These are phyloP conservation scores for Stomorhina lunata DNA, from an alignment of 2,888 invertebrate genomes.

Conservation along the genomic window DNA sequence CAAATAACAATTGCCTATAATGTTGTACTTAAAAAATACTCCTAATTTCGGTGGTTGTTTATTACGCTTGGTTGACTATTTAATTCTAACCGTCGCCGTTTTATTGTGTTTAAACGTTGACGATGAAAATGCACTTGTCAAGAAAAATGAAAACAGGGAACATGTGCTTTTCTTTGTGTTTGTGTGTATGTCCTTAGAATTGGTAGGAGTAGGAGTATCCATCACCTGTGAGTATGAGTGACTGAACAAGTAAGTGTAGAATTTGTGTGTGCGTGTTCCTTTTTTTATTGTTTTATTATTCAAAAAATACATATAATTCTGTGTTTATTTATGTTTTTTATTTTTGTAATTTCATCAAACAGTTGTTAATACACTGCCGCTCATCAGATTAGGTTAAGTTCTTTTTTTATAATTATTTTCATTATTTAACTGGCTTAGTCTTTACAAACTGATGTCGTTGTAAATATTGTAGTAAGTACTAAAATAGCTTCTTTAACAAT, in stretches of 20 bases:
- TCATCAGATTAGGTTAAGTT: too few relatives aligned
- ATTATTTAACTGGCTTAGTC: too few relatives aligned
- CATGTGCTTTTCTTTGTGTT: too few relatives aligned
- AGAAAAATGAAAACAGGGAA: constrained; percentile 30
- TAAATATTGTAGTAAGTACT: too few relatives aligned
- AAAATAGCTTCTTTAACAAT: too few relatives aligned
- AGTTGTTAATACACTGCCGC: too few relatives aligned
- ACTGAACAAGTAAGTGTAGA: not conserved
- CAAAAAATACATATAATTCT: constrained; percentile 58
- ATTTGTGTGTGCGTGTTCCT: constrained; percentile 8
- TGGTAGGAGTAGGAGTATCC: constrained; percentile 1
- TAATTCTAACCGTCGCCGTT: constrained; percentile 52
- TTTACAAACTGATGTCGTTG: too few relatives aligned
- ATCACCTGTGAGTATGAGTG: constrained; percentile 36
- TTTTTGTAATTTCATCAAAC: constrained; percentile 11
- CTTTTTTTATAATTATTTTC: too few relatives aligned
- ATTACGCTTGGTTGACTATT: constrained; percentile 58
- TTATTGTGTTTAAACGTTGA: constrained; percentile 51
- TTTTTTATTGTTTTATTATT: constrained; percentile 45
- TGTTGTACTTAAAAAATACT: constrained; percentile 33
- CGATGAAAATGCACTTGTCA: constrained; percentile 63
- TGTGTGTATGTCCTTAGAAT: constrained; percentile 1
- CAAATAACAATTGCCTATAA: constrained; percentile 52
- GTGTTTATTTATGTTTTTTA: constrained; percentile 37
- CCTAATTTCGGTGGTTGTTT: constrained; percentile 63